These are phyloP conservation scores for Pelmatolapia mariae DNA, from an alignment of 2,113 vertebrate genomes.

Conservation along the genomic window DNA sequence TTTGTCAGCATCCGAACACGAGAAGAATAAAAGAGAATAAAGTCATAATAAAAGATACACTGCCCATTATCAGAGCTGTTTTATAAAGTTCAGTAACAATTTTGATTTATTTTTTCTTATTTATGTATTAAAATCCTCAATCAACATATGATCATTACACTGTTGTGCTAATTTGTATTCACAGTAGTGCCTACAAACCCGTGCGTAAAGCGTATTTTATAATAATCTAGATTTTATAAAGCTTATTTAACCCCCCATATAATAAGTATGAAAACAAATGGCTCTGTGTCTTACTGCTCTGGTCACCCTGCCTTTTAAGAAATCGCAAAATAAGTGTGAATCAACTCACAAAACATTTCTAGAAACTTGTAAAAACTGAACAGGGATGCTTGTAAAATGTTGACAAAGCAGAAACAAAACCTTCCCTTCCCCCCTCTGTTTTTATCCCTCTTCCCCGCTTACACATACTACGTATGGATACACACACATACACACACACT, in stretches of 20 bases:
- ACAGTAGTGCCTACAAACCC: neutral
- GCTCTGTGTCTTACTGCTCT: neutral
- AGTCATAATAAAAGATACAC: neutral
- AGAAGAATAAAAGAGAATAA: neutral
- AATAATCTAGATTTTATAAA: neutral
- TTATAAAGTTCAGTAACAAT: neutral
- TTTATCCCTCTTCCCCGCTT: neutral
- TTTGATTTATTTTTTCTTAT: neutral
- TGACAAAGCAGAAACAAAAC: conserved; percentile 2
- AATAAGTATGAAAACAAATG: neutral
- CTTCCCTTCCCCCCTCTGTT: conserved; percentile 27
- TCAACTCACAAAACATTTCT: neutral
- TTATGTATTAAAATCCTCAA: neutral
- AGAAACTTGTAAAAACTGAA: neutral
- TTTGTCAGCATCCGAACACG: neutral
- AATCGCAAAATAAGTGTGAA: neutral
- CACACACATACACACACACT: neutral
- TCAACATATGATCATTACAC: neutral
- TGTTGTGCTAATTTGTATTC: neutral
- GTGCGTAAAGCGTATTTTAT: neutral
- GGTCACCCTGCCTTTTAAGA: neutral
- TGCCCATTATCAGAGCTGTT: neutral
- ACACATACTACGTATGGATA: conserved; percentile 1
- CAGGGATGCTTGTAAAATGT: neutral
- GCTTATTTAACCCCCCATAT: neutral